Conservation (phyloP, 2,888 invertebrate species). For the Neoaliturus tenellus region DNA sequence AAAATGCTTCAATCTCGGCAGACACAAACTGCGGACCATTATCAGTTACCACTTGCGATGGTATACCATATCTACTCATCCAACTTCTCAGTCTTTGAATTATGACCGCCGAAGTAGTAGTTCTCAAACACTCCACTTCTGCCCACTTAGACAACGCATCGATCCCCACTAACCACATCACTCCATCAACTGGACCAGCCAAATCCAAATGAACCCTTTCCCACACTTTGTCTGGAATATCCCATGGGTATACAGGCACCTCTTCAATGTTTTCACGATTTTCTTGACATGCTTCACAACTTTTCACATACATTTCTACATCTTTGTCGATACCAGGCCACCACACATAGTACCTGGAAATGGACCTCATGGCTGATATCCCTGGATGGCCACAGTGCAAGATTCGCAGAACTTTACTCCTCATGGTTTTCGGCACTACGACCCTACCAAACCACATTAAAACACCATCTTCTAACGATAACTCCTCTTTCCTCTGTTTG, state of each 20-base stretch:
- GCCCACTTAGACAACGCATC: slow-evolving; percentile 46
- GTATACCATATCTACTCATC: slow-evolving; percentile 25
- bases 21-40: slow-evolving; percentile 26
- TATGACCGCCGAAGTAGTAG: slow-evolving; percentile 26
- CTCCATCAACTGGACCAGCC: slow-evolving; percentile 34
- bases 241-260: slow-evolving; percentile 6
- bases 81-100: slow-evolving; percentile 31
- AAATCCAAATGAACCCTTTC: slow-evolving; percentile 55
- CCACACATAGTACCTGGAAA: slow-evolving; percentile 37
- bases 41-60: neutral
- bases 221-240: slow-evolving; percentile 6
- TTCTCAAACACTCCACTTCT: slow-evolving; percentile 36
- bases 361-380: slow-evolving; percentile 19
- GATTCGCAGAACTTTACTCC: neutral
- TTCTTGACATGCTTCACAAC: neutral
- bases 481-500: slow-evolving; percentile 10
- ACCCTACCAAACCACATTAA: slow-evolving; percentile 32
- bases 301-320: slow-evolving; percentile 1
- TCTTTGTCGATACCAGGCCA: slow-evolving; percentile 41
- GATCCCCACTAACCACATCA: slow-evolving; percentile 32
- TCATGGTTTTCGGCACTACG: neutral
- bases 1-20: neutral
- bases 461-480: slow-evolving; percentile 29
- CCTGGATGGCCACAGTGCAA: slow-evolving; percentile 44
- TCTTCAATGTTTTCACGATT: slow-evolving; percentile 21